Conservation (phyloP, 64 coral and sea anemone species). For the Montipora sp. region DNA sequence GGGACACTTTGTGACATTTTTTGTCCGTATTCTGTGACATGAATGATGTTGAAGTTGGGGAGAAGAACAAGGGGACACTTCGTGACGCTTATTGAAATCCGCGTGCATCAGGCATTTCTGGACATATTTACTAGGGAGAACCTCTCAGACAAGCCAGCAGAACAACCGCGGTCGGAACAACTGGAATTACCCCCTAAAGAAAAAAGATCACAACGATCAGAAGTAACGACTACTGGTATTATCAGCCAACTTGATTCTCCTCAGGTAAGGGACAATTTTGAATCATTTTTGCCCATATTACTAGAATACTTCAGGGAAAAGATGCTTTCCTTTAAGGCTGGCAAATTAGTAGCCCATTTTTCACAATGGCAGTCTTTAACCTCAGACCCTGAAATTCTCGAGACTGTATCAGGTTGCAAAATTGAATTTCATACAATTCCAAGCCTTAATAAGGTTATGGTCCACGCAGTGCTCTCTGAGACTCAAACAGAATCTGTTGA, state of each 20-base stretch:
- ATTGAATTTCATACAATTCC: constrained; percentile 35
- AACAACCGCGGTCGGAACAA: constrained; percentile 11
- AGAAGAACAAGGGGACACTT: no score
- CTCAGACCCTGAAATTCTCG: constrained; percentile 62
- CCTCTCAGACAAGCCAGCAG: constrained; percentile 19
- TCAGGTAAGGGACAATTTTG: constrained; percentile 50
- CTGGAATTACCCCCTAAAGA: constrained; percentile 15
- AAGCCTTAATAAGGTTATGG: background rate
- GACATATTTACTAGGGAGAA: constrained; percentile 44
- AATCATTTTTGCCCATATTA: constrained; percentile 55
- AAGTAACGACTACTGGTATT: constrained; percentile 49
- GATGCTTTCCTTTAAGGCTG: constrained; percentile 11
- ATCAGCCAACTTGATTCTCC: constrained; percentile 31
- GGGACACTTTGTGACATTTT: no score
- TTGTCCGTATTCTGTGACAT: no score
- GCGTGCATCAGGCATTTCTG: no score
- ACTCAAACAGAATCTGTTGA: constrained; percentile 52
- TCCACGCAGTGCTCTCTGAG: constrained; percentile 32
- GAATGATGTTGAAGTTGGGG: no score
- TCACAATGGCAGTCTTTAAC: constrained; percentile 35
- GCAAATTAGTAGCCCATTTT: constrained; percentile 23
- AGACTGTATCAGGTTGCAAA: constrained; percentile 28
- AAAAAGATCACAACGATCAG: constrained; percentile 55
- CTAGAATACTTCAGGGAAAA: constrained; percentile 40
- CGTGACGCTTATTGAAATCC: no score